phyloP scores from a whole-genome alignment of 1,140 invertebrate species.

The Andrena cerasifolii region DNA sequence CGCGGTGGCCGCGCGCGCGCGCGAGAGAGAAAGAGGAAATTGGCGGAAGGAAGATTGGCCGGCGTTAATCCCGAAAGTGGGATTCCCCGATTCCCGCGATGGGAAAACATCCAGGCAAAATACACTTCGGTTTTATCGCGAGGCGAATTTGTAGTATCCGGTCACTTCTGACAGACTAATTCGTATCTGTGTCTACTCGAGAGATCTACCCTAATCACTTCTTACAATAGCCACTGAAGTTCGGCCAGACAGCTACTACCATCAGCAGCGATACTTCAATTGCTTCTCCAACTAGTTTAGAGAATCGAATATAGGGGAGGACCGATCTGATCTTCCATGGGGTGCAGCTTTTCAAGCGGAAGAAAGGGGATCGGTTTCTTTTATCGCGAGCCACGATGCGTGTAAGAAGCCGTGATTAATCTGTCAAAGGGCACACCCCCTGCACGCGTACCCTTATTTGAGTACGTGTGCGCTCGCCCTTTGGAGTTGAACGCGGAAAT shows the following conservation, averaged over 20 bases:
- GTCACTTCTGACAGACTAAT: no score
- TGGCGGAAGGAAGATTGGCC: conserved; percentile 43
- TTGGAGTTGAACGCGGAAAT: conserved; percentile 7
- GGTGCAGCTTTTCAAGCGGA: background rate
- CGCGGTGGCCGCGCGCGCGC: background rate
- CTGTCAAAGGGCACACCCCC: background rate
- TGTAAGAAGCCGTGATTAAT: conserved; percentile 27
- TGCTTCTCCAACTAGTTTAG: background rate
- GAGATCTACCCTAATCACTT: no score
- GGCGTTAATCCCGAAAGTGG: conserved; percentile 44
- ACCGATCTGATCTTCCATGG: background rate
- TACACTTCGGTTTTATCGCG: no score
- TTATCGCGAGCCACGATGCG: no score
- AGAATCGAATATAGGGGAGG: background rate
- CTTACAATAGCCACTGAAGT: no score
- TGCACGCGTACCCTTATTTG: background rate
- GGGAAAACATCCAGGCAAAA: no score
- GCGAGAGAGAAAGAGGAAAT: conserved; percentile 39
- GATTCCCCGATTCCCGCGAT: conserved; percentile 14
- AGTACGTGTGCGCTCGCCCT: background rate
- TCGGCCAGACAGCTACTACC: no score
- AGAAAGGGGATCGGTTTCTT: no score
- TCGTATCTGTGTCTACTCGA: no score
- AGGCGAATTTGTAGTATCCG: no score
- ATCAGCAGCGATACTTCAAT: background rate